A percentile compares a stretch with the other conserved stretches of the same genome.
Evolutionary conservation across 2,888 invertebrate genomes (phyloP).

Genomic region (Meteorus colon): DNA sequence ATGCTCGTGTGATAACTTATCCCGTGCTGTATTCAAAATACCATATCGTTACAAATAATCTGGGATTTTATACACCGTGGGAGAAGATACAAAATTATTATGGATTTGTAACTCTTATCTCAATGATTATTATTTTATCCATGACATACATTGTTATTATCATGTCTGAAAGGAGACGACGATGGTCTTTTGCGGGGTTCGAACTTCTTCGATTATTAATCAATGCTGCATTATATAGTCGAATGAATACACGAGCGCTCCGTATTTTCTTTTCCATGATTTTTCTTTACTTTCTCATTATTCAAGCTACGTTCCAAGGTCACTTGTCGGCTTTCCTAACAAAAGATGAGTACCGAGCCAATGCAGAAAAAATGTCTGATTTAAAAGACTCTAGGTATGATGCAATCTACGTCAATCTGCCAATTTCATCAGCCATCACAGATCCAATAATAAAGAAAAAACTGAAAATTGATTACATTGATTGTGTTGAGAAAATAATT

Average conservation of each 20-base stretch:
- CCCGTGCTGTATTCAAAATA: neutral
- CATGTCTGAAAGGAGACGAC: neutral
- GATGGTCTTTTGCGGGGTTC: neutral
- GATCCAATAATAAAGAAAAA: neutral
- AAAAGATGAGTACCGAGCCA: neutral
- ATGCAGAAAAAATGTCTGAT: conserved; percentile 14
- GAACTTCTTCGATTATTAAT: conserved; percentile 12
- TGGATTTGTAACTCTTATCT: neutral
- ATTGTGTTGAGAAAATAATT: neutral
- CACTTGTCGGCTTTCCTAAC: conserved; percentile 12
- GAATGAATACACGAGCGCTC: neutral
- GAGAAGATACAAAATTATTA: conserved; percentile 21
- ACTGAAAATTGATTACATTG: neutral
- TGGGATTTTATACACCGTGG: conserved; percentile 9
- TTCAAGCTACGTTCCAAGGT: conserved; percentile 16
- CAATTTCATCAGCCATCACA: neutral
- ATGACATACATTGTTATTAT: conserved; percentile 12
- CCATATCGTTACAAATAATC: neutral
- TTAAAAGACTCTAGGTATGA: neutral
- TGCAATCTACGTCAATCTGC: neutral
- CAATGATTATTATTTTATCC: neutral
- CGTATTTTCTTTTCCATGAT: conserved; percentile 19
- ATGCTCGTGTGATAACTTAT: neutral
- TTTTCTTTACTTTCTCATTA: conserved; percentile 24
- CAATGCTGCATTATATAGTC: neutral